phyloP scores from a whole-genome alignment of 1,140 invertebrate genomes.

The Euura lappo region DNA sequence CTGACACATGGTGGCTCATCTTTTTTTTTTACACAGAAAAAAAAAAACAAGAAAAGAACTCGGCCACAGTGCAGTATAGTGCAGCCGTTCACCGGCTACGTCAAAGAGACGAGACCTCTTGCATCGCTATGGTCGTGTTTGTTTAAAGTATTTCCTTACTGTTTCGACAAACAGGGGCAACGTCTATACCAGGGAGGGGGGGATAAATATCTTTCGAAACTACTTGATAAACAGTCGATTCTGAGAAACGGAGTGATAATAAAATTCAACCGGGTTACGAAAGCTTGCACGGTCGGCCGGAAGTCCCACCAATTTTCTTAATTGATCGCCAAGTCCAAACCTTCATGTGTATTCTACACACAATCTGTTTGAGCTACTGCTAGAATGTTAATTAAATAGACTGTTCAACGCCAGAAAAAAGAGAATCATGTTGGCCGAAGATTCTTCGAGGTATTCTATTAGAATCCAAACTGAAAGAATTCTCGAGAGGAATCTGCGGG shows the following conservation, averaged over 20 bases:
- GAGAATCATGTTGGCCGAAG: too few relatives aligned
- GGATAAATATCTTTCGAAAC: constrained; percentile 9
- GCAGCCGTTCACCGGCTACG: neutral
- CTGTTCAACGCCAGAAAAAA: too few relatives aligned
- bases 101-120: neutral
- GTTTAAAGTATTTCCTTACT: constrained; percentile 22
- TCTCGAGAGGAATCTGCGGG: neutral
- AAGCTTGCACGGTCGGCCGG: too few relatives aligned
- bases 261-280: neutral
- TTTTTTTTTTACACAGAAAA: constrained; percentile 15
- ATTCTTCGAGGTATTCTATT: neutral
- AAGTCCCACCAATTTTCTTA: too few relatives aligned
- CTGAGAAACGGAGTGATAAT: neutral
- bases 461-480: neutral
- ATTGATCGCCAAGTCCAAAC: too few relatives aligned
- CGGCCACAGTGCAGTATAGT: too few relatives aligned
- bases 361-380: too few relatives aligned
- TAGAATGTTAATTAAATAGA: too few relatives aligned
- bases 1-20: constrained; percentile 28
- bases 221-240: constrained; percentile 10
- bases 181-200: neutral
- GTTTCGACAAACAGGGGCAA: constrained; percentile 8
- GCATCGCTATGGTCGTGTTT: constrained; percentile 14
- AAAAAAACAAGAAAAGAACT: neutral
- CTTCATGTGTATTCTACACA: too few relatives aligned